Percentiles rank a stretch among this genome's conserved stretches.
phyloP scores from a whole-genome alignment of 2,113 vertebrate genomes.

The Zosterops japonicus region DNA sequence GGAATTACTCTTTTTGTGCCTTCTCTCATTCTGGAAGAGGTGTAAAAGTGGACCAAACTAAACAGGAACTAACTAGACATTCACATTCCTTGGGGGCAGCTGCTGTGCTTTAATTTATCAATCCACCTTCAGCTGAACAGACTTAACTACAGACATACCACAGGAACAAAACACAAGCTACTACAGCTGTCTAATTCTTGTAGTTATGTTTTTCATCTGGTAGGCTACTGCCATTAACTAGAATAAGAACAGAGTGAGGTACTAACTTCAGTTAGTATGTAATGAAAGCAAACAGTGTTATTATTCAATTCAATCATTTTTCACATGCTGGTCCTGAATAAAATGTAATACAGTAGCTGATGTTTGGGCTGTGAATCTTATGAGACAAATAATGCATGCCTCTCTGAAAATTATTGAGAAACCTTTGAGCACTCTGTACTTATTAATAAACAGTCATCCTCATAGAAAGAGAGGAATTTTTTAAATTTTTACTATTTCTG shows the following conservation, averaged over 20 bases:
- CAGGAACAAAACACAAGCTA: neutral
- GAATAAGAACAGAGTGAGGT: neutral
- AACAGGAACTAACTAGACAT: neutral
- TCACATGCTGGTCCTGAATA: neutral
- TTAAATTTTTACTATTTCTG: neutral
- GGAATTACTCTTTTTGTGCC: neutral
- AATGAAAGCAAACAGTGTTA: neutral
- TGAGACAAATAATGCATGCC: neutral
- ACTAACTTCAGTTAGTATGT: neutral
- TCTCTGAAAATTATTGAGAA: neutral
- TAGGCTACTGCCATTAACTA: neutral
- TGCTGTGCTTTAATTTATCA: neutral
- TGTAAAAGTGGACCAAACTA: neutral
- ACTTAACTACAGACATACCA: neutral
- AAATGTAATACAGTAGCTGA: neutral
- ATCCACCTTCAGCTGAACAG: neutral
- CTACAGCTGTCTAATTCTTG: neutral
- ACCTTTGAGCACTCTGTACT: neutral
- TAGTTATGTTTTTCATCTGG: neutral
- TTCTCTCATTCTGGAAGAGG: neutral
- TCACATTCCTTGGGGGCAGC: neutral
- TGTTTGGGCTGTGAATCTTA: neutral
- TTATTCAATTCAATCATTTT: neutral
- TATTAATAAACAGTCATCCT: neutral
- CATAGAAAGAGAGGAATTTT: neutral